phyloP scores from a whole-genome alignment of 2,888 invertebrate species.

The Sphaerophoria taeniata region DNA sequence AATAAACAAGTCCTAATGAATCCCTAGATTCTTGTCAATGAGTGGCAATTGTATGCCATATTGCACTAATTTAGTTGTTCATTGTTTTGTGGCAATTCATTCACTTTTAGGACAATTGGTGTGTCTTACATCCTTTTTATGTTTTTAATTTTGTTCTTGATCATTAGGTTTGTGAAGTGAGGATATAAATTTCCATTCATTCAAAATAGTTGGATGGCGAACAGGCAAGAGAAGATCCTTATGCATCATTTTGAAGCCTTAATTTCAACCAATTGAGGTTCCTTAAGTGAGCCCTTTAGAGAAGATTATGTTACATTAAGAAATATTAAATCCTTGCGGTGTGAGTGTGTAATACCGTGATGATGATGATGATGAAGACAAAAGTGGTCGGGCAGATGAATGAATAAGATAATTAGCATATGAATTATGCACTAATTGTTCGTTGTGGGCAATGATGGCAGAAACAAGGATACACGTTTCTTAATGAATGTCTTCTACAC shows the following conservation, averaged over 20 bases:
- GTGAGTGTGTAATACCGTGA: not conserved
- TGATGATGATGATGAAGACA: conserved; percentile 17
- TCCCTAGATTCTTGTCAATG: conserved; percentile 48
- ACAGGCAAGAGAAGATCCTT: not conserved
- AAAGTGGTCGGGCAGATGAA: conserved; percentile 51
- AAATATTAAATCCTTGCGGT: conserved; percentile 70
- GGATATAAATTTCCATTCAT: conserved; percentile 30
- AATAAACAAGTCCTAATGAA: conserved; percentile 70
- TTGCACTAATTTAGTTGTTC: conserved; percentile 63
- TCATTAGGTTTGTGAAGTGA: conserved; percentile 46
- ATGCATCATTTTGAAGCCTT: conserved; percentile 36
- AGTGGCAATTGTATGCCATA: conserved; percentile 50
- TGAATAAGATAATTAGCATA: conserved; percentile 69
- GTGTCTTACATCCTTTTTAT: conserved; percentile 33
- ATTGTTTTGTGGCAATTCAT: conserved; percentile 52
- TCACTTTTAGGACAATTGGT: not conserved
- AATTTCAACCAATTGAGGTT: conserved; percentile 65
- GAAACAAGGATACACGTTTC: conserved; percentile 18
- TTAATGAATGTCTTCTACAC: not conserved
- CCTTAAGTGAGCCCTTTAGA: conserved; percentile 63
- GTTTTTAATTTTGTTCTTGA: conserved; percentile 9
- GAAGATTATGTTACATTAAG: conserved; percentile 73
- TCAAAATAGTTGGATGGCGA: not conserved
- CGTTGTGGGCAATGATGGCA: conserved; percentile 22
- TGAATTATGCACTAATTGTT: conserved; percentile 53